Evolutionary conservation across 1,140 invertebrate genomes (phyloP).

Genomic region (Arion vulgaris): DNA sequence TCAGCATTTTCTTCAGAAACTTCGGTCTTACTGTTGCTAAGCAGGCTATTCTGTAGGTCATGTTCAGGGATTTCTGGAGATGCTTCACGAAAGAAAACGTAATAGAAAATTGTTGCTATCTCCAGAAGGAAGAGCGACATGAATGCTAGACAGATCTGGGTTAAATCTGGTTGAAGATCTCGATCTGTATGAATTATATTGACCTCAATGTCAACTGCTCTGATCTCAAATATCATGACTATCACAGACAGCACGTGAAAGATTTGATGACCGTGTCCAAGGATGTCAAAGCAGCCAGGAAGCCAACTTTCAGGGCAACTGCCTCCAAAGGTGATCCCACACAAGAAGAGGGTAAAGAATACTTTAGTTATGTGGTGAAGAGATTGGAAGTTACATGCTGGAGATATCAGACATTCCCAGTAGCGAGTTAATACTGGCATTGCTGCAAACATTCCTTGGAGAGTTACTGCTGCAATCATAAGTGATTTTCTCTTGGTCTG

Average conservation of each 20-base stretch:
- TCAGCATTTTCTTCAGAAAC: neutral
- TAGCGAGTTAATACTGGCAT: slow-evolving; percentile 54
- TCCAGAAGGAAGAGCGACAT: slow-evolving; percentile 6
- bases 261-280: slow-evolving; percentile 74
- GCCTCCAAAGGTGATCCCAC: slow-evolving; percentile 68
- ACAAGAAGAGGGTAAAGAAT: slow-evolving; percentile 48
- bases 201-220: slow-evolving; percentile 53
- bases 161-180: neutral
- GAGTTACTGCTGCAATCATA: slow-evolving; percentile 47
- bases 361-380: slow-evolving; percentile 52
- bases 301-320: slow-evolving; percentile 71
- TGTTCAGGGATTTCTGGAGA: neutral
- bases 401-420: slow-evolving; percentile 42
- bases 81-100: neutral
- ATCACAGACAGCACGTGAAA: slow-evolving; percentile 71
- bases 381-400: slow-evolving; percentile 45
- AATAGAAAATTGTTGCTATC: neutral
- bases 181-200: neutral
- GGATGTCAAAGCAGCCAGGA: slow-evolving; percentile 72
- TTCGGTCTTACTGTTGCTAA: neutral
- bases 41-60: neutral
- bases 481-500: slow-evolving; percentile 37
- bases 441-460: slow-evolving; percentile 47
- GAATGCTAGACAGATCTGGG: neutral
- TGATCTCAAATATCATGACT: slow-evolving; percentile 67